phyloP scores from a whole-genome alignment of 2,888 invertebrate species.

The Pterostichus niger region DNA sequence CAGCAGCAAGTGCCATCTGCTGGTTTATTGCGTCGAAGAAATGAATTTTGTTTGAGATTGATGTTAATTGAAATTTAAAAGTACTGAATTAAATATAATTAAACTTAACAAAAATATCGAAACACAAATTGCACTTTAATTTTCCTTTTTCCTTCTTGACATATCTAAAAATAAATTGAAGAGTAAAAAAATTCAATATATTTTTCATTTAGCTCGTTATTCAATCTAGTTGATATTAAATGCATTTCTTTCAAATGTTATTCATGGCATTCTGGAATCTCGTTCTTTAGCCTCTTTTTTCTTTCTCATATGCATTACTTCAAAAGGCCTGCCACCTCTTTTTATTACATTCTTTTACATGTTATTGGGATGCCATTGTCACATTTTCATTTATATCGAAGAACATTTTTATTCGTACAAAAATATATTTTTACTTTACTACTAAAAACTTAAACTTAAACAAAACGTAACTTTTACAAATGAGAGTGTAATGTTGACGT shows the following conservation, averaged over 20 bases:
- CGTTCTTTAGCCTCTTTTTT: background rate
- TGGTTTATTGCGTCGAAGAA: conserved; percentile 31
- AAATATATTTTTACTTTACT: too few relatives aligned
- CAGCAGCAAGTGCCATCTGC: conserved; percentile 39
- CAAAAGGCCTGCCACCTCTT: background rate
- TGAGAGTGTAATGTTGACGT: too few relatives aligned
- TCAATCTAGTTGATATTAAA: background rate
- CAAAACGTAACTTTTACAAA: too few relatives aligned
- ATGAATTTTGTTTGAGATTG: conserved; percentile 42
- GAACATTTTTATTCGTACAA: background rate
- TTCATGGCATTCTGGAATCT: background rate
- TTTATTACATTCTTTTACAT: background rate
- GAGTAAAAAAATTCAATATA: background rate
- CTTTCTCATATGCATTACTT: background rate
- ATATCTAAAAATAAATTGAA: background rate
- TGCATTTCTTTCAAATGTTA: background rate
- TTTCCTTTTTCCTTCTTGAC: background rate
- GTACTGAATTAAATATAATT: conserved; percentile 30
- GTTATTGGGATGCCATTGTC: background rate
- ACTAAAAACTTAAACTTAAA: too few relatives aligned
- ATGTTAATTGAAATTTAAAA: conserved; percentile 47
- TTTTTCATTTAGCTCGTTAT: background rate
- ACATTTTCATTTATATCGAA: background rate
- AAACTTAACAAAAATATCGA: conserved; percentile 8
- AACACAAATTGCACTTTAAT: background rate